phyloP scores from a whole-genome alignment of 2,797 vertebrate species.

The Microchirus variegatus region DNA sequence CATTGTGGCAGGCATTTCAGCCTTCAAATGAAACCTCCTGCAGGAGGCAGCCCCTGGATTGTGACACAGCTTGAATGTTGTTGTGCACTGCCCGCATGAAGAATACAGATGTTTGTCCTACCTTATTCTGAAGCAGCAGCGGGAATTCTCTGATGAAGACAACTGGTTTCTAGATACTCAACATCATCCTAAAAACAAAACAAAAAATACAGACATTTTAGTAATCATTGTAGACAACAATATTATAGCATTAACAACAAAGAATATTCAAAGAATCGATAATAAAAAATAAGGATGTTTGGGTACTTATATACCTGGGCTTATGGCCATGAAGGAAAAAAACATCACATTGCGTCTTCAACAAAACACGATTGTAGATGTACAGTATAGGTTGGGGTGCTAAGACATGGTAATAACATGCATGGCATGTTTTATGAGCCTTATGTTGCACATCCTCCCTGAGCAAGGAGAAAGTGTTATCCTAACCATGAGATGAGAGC shows the following conservation, averaged over 20 bases:
- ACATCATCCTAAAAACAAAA: slow-evolving; percentile 17
- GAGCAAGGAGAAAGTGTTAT: slow-evolving; percentile 30
- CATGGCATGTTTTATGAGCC: slow-evolving; percentile 17
- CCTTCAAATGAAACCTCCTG: too few species aligned
- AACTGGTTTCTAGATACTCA: slow-evolving; percentile 7
- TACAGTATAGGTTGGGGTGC: background rate
- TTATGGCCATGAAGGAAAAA: slow-evolving; percentile 4
- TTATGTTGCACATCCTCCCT: slow-evolving; percentile 16
- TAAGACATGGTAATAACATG: slow-evolving; percentile 28
- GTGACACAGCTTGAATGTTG: slow-evolving; percentile 4
- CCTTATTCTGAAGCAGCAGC: slow-evolving; percentile 43
- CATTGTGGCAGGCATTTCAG: too few species aligned
- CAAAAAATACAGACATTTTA: slow-evolving; percentile 2
- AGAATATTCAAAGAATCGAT: background rate
- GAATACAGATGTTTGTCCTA: slow-evolving; percentile 38
- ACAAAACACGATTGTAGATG: background rate
- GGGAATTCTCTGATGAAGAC: slow-evolving; percentile 19
- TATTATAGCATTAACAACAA: background rate
- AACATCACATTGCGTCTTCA: slow-evolving; percentile 8
- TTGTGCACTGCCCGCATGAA: slow-evolving; percentile 4
- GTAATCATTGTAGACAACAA: background rate
- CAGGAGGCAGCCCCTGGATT: too few species aligned
- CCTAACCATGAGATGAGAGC: slow-evolving; percentile 28
- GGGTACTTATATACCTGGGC: background rate
- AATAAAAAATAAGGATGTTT: background rate